Conservation (phyloP, 2,888 invertebrate genomes). For the Drosophila eohydei region DNA sequence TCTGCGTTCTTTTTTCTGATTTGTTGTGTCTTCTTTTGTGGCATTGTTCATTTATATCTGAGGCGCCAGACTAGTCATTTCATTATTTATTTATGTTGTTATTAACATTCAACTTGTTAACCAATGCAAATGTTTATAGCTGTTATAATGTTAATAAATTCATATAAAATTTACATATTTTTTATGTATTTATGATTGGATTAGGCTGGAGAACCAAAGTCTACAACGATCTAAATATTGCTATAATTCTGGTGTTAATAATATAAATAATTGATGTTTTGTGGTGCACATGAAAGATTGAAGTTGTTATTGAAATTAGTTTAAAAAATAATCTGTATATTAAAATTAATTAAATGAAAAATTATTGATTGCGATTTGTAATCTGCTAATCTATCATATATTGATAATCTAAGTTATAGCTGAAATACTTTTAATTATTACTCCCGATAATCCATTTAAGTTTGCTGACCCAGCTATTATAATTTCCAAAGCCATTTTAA, state of each 20-base stretch:
- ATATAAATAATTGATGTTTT: background rate
- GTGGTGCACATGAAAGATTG: too few species aligned
- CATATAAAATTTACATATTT: slow-evolving; percentile 32
- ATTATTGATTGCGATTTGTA: background rate
- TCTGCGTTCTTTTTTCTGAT: slow-evolving; percentile 7
- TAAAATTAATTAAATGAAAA: background rate
- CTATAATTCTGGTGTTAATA: background rate
- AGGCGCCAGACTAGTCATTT: slow-evolving; percentile 60
- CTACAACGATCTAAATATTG: slow-evolving; percentile 6
- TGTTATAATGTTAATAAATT: slow-evolving; percentile 49
- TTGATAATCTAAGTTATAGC: background rate
- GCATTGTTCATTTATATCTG: slow-evolving; percentile 27
- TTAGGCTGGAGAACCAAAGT: slow-evolving; percentile 23
- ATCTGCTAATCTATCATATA: background rate
- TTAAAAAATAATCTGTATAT: background rate
- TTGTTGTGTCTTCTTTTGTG: slow-evolving; percentile 4
- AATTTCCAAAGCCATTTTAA: background rate
- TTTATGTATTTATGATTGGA: slow-evolving; percentile 33
- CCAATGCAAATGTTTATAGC: slow-evolving; percentile 26
- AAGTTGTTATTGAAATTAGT: background rate
- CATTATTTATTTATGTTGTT: slow-evolving; percentile 42
- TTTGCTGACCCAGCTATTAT: background rate
- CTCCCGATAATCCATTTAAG: background rate
- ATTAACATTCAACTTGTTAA: slow-evolving; percentile 52
- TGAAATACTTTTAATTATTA: background rate